Base-by-base conservation (phyloP, 2,113 vertebrate genomes). In the Dasypus novemcinctus region DNA sequence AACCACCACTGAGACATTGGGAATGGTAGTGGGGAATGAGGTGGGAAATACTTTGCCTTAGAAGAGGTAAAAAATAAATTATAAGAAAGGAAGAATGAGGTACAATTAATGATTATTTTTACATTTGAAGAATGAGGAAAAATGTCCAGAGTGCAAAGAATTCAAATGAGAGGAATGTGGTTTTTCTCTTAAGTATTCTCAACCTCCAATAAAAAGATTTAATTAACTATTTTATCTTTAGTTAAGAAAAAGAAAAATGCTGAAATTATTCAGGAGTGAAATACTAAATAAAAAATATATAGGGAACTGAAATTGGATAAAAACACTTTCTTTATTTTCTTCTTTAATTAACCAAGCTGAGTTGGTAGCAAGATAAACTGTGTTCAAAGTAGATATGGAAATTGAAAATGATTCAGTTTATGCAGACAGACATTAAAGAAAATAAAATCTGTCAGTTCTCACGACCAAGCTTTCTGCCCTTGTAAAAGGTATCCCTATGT, bases 341-440 rank as follows among this genome's bases (percentile, higher is more conserved):
- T 61, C 36, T 66, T 94, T 93, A 95, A 71, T 92, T 93, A 95
- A 75, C 14, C 11, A 92, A 43, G n/a, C 36, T 92, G 76, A 87
- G 49, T 31, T 74, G 21, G 49, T 81, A 52, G 36, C 36, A 72
- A 95, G 57, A 91, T 72, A 88, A 82, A 49, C 86, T 78, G 36
- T 57, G 14, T 59, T 91, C 31, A 63, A 66, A 82, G 52, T 61
- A 23, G 38, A 91, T 69, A 29, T 43, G 5, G 33, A 49, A 49
- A 82, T 27, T 36, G 41, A 83, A 75, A 83, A 82, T 54, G 15
- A 95, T 75, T 15, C 59, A 54, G 8, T n/a, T 63, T 18, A 86
- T 2, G 9, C 9, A 66, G 84, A 27, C 85, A 87, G 43, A n/a
- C 6, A 41, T 78, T 72, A 82, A 83, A 86, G 63, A 82, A 93